Evolutionary conservation across 2,888 invertebrate species (phyloP).

Genomic region (Theristus sp.): DNA sequence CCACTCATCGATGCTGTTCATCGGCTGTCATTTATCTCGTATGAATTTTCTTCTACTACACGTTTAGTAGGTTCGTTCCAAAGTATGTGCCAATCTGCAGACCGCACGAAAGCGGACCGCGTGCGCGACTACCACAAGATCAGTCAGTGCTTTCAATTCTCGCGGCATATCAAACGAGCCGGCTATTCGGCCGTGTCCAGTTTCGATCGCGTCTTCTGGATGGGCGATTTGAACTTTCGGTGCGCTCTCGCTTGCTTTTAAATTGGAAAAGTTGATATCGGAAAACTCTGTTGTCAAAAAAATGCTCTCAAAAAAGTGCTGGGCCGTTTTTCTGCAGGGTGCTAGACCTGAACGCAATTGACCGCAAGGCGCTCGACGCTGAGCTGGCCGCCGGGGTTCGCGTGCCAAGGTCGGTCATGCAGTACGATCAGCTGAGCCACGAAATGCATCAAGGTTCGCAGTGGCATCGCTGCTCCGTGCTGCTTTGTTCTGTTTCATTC

Average conservation of each 20-base stretch:
- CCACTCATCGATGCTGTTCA: neutral
- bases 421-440: neutral
- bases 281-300: too few relatives aligned
- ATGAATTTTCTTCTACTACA: neutral
- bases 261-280: too few relatives aligned
- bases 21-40: neutral
- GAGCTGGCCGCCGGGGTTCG: neutral
- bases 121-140: conserved; percentile 1
- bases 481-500: neutral
- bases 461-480: neutral
- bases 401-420: neutral
- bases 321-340: too few relatives aligned
- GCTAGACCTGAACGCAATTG: neutral
- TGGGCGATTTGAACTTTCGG: conserved; percentile 2
- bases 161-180: neutral
- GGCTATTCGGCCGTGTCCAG: neutral
- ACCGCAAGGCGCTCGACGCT: neutral
- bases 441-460: neutral
- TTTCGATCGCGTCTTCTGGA: conserved; percentile 1
- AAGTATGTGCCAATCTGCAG: neutral
- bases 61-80: too few relatives aligned
- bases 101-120: neutral
- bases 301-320: too few relatives aligned
- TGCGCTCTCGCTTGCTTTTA: too few relatives aligned
- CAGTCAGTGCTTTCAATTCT: neutral